A percentile compares a stretch with the other conserved stretches of the same genome.
Conservation (phyloP, 2,888 invertebrate species). For the Antheraea yamamai region DNA sequence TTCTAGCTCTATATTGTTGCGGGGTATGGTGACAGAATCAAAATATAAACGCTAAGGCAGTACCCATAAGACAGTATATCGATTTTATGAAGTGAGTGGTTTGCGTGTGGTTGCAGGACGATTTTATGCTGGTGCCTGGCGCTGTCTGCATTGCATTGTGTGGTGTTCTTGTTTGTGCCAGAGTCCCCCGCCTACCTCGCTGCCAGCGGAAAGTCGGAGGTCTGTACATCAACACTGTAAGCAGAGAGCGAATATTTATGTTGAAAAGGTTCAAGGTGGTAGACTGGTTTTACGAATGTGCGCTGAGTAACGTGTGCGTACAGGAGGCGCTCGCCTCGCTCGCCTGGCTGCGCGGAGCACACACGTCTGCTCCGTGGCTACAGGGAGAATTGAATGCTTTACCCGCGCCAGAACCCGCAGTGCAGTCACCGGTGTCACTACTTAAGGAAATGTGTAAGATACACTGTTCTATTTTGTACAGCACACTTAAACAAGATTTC, state of each 20-base stretch:
- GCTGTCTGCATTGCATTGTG: conserved; percentile 52
- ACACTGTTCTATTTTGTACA: too few species aligned
- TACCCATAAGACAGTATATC: too few species aligned
- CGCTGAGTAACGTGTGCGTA: not conserved
- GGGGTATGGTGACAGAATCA: too few species aligned
- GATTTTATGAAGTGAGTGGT: not conserved
- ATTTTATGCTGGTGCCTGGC: conserved; percentile 54
- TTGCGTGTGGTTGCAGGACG: conserved; percentile 39
- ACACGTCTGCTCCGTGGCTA: conserved; percentile 38
- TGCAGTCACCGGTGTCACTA: conserved; percentile 39
- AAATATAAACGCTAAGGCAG: too few species aligned
- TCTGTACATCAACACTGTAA: conserved; percentile 24
- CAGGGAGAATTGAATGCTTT: conserved; percentile 41
- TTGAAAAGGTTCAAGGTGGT: too few species aligned
- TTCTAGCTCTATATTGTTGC: too few species aligned
- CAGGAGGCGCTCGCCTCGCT: conserved; percentile 56
- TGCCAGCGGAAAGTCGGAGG: conserved; percentile 51
- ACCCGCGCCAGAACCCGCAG: conserved; percentile 43
- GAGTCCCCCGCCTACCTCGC: conserved; percentile 66
- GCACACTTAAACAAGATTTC: too few species aligned
- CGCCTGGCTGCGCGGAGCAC: conserved; percentile 54
- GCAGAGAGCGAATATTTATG: not conserved
- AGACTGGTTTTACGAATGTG: too few species aligned
- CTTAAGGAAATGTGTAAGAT: too few species aligned
- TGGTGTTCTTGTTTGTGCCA: conserved; percentile 52